Conservation (phyloP, 2,113 vertebrate genomes). For the Crypturellus undulatus region DNA sequence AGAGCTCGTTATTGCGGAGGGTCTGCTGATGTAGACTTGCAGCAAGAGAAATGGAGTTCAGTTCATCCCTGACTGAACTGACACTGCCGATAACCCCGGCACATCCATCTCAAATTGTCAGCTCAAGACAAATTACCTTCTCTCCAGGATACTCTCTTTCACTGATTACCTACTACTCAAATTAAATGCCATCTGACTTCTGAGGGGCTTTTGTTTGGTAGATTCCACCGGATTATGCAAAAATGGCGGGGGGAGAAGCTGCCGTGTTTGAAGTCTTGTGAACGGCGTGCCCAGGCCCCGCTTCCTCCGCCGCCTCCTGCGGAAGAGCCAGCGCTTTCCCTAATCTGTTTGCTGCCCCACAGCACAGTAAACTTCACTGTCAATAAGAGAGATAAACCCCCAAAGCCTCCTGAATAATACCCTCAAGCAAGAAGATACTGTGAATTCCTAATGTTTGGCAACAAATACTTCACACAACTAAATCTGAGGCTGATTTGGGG, state of each 20-base stretch:
- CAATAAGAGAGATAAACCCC: conserved; percentile 58
- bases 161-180: conserved; percentile 71
- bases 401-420: conserved; percentile 34
- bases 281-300: conserved; percentile 31
- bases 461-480: conserved; percentile 15
- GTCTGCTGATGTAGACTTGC: conserved; percentile 49
- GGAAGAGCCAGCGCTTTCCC: conserved; percentile 31
- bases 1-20: neutral
- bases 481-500: neutral
- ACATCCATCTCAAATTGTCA: conserved; percentile 75
- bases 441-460: conserved; percentile 6
- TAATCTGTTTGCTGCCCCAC: conserved; percentile 61
- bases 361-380: conserved; percentile 54
- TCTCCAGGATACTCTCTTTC: conserved; percentile 63
- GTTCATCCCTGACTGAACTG: conserved; percentile 50
- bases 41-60: conserved; percentile 55
- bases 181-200: conserved; percentile 72
- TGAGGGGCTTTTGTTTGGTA: conserved; percentile 69
- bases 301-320: conserved; percentile 42
- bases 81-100: conserved; percentile 70
- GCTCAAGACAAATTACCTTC: conserved; percentile 72
- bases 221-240: conserved; percentile 76
- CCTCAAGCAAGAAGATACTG: conserved; percentile 19
- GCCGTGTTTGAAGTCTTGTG: conserved; percentile 67
- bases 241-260: conserved; percentile 34